Percentiles rank a stretch among this genome's conserved stretches.
Conservation (phyloP, 92 coral and sea anemone species). For the Anthopleura xanthogrammica region DNA sequence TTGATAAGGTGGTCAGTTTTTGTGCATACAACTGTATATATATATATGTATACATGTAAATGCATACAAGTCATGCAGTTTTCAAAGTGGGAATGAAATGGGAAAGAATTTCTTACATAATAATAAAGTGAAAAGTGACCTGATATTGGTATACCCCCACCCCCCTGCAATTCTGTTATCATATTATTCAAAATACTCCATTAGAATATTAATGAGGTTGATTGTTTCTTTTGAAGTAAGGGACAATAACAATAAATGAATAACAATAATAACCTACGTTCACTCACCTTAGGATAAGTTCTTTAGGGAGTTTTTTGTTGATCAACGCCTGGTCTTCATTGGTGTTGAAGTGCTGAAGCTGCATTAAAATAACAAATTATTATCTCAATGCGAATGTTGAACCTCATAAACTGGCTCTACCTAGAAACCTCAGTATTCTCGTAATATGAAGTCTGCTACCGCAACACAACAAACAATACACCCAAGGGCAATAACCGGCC, state of each 20-base stretch:
- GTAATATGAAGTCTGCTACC: slow-evolving; percentile 2
- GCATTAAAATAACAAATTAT: slow-evolving; percentile 12
- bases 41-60: too few species aligned
- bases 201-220: not conserved
- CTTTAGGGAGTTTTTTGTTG: slow-evolving; percentile 95
- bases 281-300: slow-evolving; percentile 83
- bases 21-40: too few species aligned
- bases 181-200: not conserved
- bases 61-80: too few species aligned
- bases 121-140: too few species aligned
- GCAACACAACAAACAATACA: not conserved
- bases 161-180: too few species aligned
- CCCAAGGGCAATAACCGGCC: not conserved
- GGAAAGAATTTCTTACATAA: too few species aligned
- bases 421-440: not conserved
- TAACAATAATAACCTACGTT: not conserved
- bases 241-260: not conserved
- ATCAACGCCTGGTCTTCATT: slow-evolving; percentile 93
- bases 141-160: too few species aligned
- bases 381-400: slow-evolving; percentile 15
- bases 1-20: too few species aligned
- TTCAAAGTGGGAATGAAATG: too few species aligned
- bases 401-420: slow-evolving; percentile 9
- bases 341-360: slow-evolving; percentile 93
- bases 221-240: not conserved